These are phyloP conservation scores for Campylomormyrus tamandua DNA, from an alignment of 2,113 vertebrate species.

Conservation along the genomic window DNA sequence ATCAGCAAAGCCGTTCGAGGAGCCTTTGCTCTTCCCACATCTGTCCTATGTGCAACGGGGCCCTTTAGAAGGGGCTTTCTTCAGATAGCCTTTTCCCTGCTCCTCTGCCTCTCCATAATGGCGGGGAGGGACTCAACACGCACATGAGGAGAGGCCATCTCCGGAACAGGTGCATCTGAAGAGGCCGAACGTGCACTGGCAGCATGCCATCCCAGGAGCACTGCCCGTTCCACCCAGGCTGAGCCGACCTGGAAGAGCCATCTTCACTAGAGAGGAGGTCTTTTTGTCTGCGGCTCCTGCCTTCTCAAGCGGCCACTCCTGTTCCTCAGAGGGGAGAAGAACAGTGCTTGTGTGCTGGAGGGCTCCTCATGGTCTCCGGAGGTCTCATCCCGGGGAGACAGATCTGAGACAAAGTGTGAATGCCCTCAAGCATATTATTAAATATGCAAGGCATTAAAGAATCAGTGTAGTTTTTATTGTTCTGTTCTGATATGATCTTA, in stretches of 20 bases:
- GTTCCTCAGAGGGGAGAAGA: not conserved
- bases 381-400: not conserved
- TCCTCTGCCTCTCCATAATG: conserved; percentile 25
- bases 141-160: conserved; percentile 8
- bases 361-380: not conserved
- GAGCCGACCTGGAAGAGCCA: conserved; percentile 21
- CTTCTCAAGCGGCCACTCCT: conserved; percentile 14
- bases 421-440: not conserved
- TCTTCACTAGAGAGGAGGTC: conserved; percentile 31
- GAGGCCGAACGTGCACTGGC: conserved; percentile 24
- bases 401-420: not conserved
- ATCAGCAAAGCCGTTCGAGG: conserved; percentile 24
- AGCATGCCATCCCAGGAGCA: not conserved
- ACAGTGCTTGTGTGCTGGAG: too few relatives aligned
- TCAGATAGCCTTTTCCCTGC: conserved; percentile 44
- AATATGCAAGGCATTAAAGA: not conserved
- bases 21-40: conserved; percentile 33
- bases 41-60: conserved; percentile 42
- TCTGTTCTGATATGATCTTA: not conserved
- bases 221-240: conserved; percentile 13
- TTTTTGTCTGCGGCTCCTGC: conserved; percentile 32
- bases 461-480: not conserved
- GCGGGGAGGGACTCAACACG: not conserved
- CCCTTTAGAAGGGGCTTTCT: conserved; percentile 28
- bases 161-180: conserved; percentile 21